Evolutionary conservation across 2,797 vertebrate species (phyloP).

Genomic region (Oceanodroma leucorhoa): DNA sequence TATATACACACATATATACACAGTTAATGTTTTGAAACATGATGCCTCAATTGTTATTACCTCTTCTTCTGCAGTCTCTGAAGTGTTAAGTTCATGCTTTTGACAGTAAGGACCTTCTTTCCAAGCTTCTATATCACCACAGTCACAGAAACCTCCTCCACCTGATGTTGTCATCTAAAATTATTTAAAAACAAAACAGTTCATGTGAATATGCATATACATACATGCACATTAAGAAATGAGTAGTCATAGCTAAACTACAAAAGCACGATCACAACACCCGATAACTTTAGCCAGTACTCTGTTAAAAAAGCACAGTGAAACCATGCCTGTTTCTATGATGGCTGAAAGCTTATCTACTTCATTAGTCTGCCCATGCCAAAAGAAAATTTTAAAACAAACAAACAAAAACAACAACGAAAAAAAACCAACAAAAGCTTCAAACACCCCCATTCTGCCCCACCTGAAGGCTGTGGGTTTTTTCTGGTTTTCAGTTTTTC

Average conservation of each 20-base stretch:
- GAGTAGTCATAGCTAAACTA: neutral
- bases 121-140: constrained; percentile 96
- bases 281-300: neutral
- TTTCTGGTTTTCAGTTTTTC: neutral
- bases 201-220: neutral
- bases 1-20: neutral
- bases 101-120: constrained; percentile 93
- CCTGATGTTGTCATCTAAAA: constrained; percentile 96
- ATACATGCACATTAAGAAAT: neutral
- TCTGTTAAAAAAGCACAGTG: neutral
- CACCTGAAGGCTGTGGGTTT: neutral
- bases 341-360: neutral
- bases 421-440: neutral
- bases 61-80: constrained; percentile 84
- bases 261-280: neutral
- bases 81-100: constrained; percentile 84
- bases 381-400: neutral
- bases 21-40: neutral
- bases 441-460: neutral
- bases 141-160: constrained; percentile 97
- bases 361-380: neutral
- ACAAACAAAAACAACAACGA: neutral
- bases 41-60: constrained; percentile 65
- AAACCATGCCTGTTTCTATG: neutral
- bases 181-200: neutral